phyloP scores from a whole-genome alignment of 2,797 vertebrate genomes.

The Eurystomus glaucurus region DNA sequence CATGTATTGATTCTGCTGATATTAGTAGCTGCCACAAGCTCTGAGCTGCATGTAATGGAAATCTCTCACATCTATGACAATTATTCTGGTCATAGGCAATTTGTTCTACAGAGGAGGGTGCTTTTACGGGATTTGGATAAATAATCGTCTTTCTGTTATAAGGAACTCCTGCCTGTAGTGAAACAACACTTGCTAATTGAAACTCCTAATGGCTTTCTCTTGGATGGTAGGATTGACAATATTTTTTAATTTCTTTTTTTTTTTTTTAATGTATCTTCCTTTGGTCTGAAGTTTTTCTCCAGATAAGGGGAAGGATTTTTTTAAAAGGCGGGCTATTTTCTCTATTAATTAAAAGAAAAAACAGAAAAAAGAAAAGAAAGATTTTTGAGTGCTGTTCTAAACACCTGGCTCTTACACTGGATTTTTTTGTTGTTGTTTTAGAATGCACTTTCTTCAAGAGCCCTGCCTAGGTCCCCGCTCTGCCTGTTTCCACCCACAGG shows the following conservation, averaged over 20 bases:
- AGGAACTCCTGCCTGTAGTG: background rate
- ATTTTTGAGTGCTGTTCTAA: background rate
- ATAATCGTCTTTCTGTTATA: background rate
- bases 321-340: background rate
- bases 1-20: background rate
- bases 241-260: background rate
- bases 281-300: background rate
- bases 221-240: background rate
- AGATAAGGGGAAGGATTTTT: background rate
- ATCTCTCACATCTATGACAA: background rate
- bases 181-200: background rate
- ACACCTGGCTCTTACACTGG: background rate
- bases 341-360: background rate
- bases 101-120: background rate
- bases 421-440: background rate
- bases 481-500: accelerated
- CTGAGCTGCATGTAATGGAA: background rate
- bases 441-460: background rate
- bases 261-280: background rate
- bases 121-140: background rate
- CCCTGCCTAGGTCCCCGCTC: background rate
- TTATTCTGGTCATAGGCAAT: conserved; percentile 1
- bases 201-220: background rate
- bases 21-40: background rate
- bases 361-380: accelerated